Conservation (phyloP, 2,113 vertebrate species). For the Amia ocellicauda region DNA sequence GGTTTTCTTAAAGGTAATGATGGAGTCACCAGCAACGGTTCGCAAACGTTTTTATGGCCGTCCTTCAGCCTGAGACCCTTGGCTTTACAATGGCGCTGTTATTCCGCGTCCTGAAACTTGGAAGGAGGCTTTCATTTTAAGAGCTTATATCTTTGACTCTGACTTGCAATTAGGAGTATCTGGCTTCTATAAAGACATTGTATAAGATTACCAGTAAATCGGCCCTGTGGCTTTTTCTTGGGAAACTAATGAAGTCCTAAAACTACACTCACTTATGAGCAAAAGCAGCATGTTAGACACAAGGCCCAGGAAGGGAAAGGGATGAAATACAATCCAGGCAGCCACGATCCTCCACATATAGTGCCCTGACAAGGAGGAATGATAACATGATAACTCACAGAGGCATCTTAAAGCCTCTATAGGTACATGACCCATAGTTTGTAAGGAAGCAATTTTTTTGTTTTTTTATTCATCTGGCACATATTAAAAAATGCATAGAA, state of each 20-base stretch:
- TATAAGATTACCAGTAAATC: constrained; percentile 72
- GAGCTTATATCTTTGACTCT: constrained; percentile 39
- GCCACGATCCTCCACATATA: constrained; percentile 85
- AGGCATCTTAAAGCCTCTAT: constrained; percentile 74
- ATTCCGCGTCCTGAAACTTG: constrained; percentile 24
- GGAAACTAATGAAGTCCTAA: constrained; percentile 71
- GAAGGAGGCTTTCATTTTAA: constrained; percentile 42
- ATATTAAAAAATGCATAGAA: constrained; percentile 76
- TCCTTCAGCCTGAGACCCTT: background rate
- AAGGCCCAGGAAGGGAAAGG: constrained; percentile 46
- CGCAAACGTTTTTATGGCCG: no score
- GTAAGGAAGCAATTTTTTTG: constrained; percentile 81
- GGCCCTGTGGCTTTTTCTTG: constrained; percentile 66
- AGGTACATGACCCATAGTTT: constrained; percentile 84
- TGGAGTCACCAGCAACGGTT: no score
- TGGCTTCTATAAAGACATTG: constrained; percentile 71
- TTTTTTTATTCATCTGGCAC: constrained; percentile 87
- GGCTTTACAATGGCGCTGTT: constrained; percentile 27
- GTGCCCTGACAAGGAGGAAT: constrained; percentile 85
- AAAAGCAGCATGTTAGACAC: constrained; percentile 58
- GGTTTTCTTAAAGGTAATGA: no score
- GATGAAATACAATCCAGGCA: constrained; percentile 84
- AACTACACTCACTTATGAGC: constrained; percentile 58
- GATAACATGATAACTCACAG: constrained; percentile 90
- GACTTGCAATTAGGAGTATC: constrained; percentile 52